These are phyloP conservation scores for Tamandua tetradactyla DNA, from an alignment of 2,797 vertebrate species.

Conservation along the genomic window DNA sequence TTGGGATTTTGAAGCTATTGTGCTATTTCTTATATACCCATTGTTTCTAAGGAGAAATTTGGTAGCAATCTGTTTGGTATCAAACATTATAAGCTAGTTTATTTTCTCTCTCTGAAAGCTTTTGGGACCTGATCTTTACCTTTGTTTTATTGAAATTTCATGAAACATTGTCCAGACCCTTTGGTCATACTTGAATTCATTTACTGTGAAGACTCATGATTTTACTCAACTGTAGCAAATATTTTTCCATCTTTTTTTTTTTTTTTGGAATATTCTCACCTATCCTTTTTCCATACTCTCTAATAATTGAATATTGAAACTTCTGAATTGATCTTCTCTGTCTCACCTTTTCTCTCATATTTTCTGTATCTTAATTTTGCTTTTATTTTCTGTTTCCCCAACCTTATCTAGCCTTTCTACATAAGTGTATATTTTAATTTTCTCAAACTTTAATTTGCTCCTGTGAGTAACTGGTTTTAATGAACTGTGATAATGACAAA, in stretches of 20 bases:
- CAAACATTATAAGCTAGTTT: neutral
- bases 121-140: neutral
- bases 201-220: neutral
- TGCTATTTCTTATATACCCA: neutral
- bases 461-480: neutral
- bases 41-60: neutral
- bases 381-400: neutral
- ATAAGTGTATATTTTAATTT: neutral
- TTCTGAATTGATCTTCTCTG: neutral
- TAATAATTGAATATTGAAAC: neutral
- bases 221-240: neutral
- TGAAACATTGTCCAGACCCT: neutral
- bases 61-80: neutral
- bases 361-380: neutral
- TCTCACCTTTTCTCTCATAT: neutral
- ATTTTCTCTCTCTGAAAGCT: neutral
- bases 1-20: neutral
- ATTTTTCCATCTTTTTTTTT: neutral
- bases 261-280: neutral
- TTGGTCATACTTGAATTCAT: neutral
- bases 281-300: neutral
- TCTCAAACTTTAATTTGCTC: slow-evolving; percentile 13
- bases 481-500: neutral
- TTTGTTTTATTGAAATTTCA: neutral
- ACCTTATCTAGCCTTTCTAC: neutral